Percentiles rank a stretch among this genome's conserved stretches.
Evolutionary conservation across 2,888 invertebrate species (phyloP).

Genomic region (Aphodius sticticus): DNA sequence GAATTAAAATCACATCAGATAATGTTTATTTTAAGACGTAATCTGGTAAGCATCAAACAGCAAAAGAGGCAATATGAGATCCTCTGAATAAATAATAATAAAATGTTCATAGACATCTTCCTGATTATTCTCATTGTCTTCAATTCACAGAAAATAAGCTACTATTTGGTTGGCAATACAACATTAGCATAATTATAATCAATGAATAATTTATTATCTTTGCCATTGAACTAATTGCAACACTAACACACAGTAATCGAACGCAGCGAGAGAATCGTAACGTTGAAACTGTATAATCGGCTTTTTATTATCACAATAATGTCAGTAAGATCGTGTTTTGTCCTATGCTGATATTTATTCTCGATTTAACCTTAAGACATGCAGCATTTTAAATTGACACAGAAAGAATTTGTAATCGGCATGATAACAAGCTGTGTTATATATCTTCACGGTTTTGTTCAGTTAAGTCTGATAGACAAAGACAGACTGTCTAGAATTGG

Average conservation of each 20-base stretch:
- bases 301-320: not conserved
- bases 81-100: too few relatives aligned
- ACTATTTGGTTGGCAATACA: not conserved
- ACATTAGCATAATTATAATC: not conserved
- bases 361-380: not conserved
- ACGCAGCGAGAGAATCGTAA: not conserved
- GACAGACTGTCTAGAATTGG: too few relatives aligned
- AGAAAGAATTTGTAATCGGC: not conserved
- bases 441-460: not conserved
- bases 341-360: not conserved
- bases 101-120: too few relatives aligned
- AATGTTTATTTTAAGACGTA: conserved; percentile 10
- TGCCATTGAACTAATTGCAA: conserved; percentile 4
- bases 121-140: too few relatives aligned
- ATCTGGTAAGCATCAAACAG: not conserved
- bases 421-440: not conserved
- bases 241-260: not conserved
- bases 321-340: not conserved
- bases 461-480: too few relatives aligned
- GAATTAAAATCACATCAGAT: conserved; percentile 26
- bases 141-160: too few relatives aligned
- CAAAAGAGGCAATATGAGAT: conserved; percentile 6
- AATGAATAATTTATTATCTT: not conserved
- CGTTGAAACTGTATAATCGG: not conserved
- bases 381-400: not conserved